Base-by-base conservation (phyloP, 2,797 vertebrate species). In the Brotula barbata region DNA sequence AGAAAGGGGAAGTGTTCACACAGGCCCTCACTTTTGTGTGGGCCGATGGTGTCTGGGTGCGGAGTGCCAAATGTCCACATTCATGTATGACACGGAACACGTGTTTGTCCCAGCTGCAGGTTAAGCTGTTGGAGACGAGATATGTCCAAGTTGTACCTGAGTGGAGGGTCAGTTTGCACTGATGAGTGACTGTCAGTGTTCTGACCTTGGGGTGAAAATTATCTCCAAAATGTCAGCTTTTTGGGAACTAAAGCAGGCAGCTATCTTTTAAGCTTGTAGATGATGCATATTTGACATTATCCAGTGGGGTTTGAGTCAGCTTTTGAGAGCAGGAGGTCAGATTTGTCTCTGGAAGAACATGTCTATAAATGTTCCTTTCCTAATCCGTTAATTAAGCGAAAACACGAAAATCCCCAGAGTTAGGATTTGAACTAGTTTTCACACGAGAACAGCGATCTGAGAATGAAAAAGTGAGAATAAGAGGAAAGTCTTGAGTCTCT, bases 301-400 rank as follows among this genome's bases (percentile, higher is more conserved):
- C 71, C 74, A 59, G 80, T 47, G 59, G 69, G 43, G 45, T 64
- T 44, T 71, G 62, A 64, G 58, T 59, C 54, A 58, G 62, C 59
- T 42, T 44, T 28, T 15, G 31, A 73, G 68, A 46, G 53, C 66
- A 75, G 58, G 33, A 77, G 80, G 75, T 78, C 63, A 71, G 34
- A 48, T 34, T 64, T 68, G 73, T 76, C 63, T 74, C 55, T 43
- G 4, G 56, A 66, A 53, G 57, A 69, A 10, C 44, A 36, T 17
- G 14, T n/a, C n/a, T n/a, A n/a, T n/a, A n/a, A n/a, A n/a, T n/a
- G n/a, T n/a, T n/a, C n/a, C n/a, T n/a, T n/a, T n/a, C n/a, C n/a
- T 79, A 79, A 84, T 76, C 68, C 66, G 75, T 68, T 78, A 81
- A 64, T 85, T 43, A 59, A 46, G 59, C 33, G 47, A 31, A 68